phyloP scores from a whole-genome alignment of 2,888 invertebrate species.

The Deilephila porcellus region DNA sequence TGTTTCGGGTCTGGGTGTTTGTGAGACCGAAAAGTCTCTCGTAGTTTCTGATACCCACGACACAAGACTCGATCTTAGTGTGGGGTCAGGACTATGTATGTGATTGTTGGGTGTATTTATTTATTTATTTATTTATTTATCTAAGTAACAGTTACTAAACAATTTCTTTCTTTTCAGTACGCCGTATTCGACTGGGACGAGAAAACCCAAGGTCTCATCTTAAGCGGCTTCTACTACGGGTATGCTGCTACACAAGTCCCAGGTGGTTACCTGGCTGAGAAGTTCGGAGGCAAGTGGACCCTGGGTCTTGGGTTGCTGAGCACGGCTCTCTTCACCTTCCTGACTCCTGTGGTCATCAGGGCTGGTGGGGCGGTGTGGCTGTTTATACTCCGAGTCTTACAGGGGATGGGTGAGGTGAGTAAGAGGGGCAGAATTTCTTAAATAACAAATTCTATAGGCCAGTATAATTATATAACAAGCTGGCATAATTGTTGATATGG shows the following conservation, averaged over 20 bases:
- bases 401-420: conserved; percentile 91
- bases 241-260: conserved; percentile 93
- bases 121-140: too few relatives aligned
- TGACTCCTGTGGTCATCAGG: conserved; percentile 90
- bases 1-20: too few relatives aligned
- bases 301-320: conserved; percentile 92
- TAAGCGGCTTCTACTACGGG: conserved; percentile 94
- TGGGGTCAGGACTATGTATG: too few relatives aligned
- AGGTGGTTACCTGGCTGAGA: conserved; percentile 92
- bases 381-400: conserved; percentile 86
- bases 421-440: too few relatives aligned
- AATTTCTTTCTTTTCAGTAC: conserved; percentile 54
- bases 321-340: conserved; percentile 91
- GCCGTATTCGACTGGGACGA: conserved; percentile 88
- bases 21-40: too few relatives aligned
- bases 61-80: too few relatives aligned
- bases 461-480: too few relatives aligned
- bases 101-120: too few relatives aligned
- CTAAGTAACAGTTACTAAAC: neutral
- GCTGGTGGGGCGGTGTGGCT: conserved; percentile 80
- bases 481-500: too few relatives aligned
- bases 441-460: too few relatives aligned
- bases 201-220: conserved; percentile 88
- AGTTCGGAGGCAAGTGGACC: conserved; percentile 93
- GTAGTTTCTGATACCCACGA: too few relatives aligned